phyloP scores from a whole-genome alignment of 2,888 invertebrate genomes.

The Dryadula phaetusa region DNA sequence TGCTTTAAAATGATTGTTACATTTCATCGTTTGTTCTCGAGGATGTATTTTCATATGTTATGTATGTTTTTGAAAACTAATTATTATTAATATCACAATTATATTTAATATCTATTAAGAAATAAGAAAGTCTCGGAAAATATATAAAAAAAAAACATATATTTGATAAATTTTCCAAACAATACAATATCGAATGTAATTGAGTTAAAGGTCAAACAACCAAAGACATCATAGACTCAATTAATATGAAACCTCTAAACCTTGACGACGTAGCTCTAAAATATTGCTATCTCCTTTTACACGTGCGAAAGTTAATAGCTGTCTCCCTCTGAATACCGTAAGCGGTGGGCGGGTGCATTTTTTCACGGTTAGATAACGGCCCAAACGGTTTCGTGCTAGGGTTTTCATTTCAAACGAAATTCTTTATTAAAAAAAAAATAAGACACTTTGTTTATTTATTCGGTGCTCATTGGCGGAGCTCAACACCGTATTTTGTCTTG shows the following conservation, averaged over 20 bases:
- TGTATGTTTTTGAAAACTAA: neutral
- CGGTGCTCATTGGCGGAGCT: no score
- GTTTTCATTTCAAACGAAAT: slow-evolving; percentile 41
- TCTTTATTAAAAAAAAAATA: neutral
- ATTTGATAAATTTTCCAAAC: slow-evolving; percentile 25
- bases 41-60: no score
- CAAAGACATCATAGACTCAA: slow-evolving; percentile 61
- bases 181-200: slow-evolving; percentile 35
- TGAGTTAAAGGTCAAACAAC: slow-evolving; percentile 45
- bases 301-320: slow-evolving; percentile 49
- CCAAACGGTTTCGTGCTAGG: slow-evolving; percentile 55
- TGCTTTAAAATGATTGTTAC: no score
- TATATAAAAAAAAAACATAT: neutral
- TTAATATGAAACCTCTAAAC: slow-evolving; percentile 67
- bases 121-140: no score
- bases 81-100: neutral
- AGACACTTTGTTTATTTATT: neutral
- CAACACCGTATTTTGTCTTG: no score
- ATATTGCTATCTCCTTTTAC: slow-evolving; percentile 59
- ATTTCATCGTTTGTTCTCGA: no score
- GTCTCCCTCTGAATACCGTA: slow-evolving; percentile 79
- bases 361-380: slow-evolving; percentile 81
- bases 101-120: no score
- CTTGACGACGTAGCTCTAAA: slow-evolving; percentile 56
- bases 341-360: slow-evolving; percentile 77